Conservation (phyloP, 2,888 invertebrate genomes). For the Spilosoma lubricipeda region DNA sequence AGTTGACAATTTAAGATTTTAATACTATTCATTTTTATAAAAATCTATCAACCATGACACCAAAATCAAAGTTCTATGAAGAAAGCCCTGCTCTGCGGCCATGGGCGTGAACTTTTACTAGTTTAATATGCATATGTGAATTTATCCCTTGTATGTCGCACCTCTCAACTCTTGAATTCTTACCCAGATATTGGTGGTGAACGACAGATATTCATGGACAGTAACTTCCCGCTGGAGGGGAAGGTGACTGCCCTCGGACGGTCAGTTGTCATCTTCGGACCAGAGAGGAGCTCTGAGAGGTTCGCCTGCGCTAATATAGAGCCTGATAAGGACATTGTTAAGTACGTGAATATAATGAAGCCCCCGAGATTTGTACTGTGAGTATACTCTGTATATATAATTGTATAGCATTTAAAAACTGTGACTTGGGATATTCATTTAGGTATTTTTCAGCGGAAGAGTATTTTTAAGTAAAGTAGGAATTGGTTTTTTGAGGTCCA, state of each 20-base stretch:
- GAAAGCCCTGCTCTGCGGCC: too few relatives aligned
- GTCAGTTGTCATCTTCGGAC: conserved; percentile 93
- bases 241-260: conserved; percentile 92
- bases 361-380: conserved; percentile 96
- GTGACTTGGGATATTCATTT: neutral
- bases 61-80: too few relatives aligned
- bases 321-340: conserved; percentile 95
- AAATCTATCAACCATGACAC: too few relatives aligned
- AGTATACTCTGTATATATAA: too few relatives aligned
- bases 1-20: too few relatives aligned
- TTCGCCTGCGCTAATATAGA: conserved; percentile 97
- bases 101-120: too few relatives aligned
- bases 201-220: conserved; percentile 92
- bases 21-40: too few relatives aligned
- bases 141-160: too few relatives aligned
- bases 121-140: too few relatives aligned
- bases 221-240: conserved; percentile 95
- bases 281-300: conserved; percentile 89
- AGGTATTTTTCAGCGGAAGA: neutral
- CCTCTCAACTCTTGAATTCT: neutral
- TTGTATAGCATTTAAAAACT: too few relatives aligned
- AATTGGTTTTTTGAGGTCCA: too few relatives aligned
- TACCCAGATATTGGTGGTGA: conserved; percentile 87
- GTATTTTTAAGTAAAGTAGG: neutral
- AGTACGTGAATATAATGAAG: conserved; percentile 94